Percentiles rank a stretch among this genome's conserved stretches.
Evolutionary conservation across 2,797 vertebrate genomes (phyloP).

Genomic region (Garrulus glandarius): DNA sequence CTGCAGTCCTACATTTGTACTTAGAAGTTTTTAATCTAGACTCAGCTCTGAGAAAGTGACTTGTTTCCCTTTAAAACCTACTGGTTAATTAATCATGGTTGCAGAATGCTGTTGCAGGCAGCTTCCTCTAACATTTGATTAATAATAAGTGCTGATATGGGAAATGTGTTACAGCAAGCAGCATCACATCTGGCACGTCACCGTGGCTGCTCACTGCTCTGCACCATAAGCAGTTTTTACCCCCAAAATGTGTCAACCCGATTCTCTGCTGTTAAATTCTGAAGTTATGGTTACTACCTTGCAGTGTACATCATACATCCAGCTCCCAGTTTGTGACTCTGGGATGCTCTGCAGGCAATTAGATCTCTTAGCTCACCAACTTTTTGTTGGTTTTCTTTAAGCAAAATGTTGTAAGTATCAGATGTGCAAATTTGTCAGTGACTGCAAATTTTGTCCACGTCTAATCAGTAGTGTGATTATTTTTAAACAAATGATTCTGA

Average conservation of each 20-base stretch:
- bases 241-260: background rate
- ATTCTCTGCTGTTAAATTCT: background rate
- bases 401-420: background rate
- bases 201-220: background rate
- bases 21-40: background rate
- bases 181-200: conserved; percentile 32
- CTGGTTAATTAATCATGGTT: conserved; percentile 48
- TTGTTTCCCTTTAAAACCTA: background rate
- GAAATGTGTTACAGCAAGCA: background rate
- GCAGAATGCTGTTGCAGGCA: conserved; percentile 44
- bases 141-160: conserved; percentile 46
- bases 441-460: background rate
- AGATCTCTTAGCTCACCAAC: background rate
- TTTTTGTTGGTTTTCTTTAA: background rate
- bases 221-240: background rate
- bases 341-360: background rate
- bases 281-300: background rate
- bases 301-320: background rate
- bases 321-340: background rate
- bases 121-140: conserved; percentile 45
- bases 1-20: background rate
- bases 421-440: background rate
- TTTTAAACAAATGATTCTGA: background rate
- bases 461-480: background rate
- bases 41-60: background rate